These are phyloP conservation scores for Mesocentrotus franciscanus DNA, from an alignment of 53 echinoderm and acorn worm species.

Conservation along the genomic window DNA sequence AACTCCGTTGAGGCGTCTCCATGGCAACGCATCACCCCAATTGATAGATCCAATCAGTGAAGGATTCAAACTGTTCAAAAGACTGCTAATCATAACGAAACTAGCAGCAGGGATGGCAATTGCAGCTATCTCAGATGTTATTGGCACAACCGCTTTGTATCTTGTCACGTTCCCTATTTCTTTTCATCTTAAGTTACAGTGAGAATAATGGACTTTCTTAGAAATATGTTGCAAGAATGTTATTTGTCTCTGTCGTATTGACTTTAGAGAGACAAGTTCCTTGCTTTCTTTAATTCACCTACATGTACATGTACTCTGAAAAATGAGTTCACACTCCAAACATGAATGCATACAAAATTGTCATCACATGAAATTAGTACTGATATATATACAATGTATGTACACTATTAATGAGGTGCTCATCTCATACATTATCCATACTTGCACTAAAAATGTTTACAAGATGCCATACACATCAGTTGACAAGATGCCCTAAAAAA, in stretches of 20 bases:
- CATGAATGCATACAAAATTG: not conserved
- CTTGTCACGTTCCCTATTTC: not conserved
- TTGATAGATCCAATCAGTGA: conserved; percentile 51
- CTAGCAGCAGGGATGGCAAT: conserved; percentile 37
- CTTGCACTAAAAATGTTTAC: no score
- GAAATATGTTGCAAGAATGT: not conserved
- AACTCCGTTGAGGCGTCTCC: conserved; percentile 39
- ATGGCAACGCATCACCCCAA: conserved; percentile 52
- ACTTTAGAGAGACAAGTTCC: not conserved
- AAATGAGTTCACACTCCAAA: not conserved
- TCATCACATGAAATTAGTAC: not conserved
- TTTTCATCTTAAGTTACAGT: conserved; percentile 14
- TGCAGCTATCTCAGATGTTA: conserved; percentile 27
- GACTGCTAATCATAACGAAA: conserved; percentile 55
- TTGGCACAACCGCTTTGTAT: not conserved
- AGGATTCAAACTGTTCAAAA: conserved; percentile 48
- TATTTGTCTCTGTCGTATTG: not conserved
- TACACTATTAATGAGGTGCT: no score
- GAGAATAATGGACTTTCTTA: conserved; percentile 1
- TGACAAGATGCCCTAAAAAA: no score
- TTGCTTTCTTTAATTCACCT: not conserved
- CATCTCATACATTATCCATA: no score
- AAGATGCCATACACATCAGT: no score
- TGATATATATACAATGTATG: no score
- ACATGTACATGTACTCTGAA: no score